Evolutionary conservation across 2,888 invertebrate species (phyloP), one percentile per base, ranked within the genome.

Genomic region (Chrysolina americana): DNA sequence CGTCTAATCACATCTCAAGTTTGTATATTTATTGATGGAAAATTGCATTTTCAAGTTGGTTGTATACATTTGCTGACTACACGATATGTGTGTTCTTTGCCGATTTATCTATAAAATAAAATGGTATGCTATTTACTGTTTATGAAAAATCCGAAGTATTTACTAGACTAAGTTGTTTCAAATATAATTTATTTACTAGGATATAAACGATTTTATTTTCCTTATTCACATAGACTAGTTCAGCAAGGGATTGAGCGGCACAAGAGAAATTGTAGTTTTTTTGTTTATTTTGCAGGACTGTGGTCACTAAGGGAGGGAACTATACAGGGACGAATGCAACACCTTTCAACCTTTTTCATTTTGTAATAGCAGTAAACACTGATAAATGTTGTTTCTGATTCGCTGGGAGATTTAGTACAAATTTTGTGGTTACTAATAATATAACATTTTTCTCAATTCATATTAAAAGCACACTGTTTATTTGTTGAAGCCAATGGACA

Each of bases 221-320:
- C 71, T 41, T 36, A 64, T 15, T 72, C 53, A 48, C 44, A n/a
- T 59, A 59, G 28, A 62, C 62, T 62, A 44, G 17, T 21, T 41
- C 74, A 71, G 71, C 71, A 74, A 70, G 74, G 71, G 71, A 23
- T 53, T 63, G 64, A 56, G 50, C 44, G 64, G 74, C 74, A 74
- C 71, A 17, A 50, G 53, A 47, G 44, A 71, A 74, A 68, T 65
- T 48, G 73, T 73, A 73, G 69, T 69, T 47, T 56, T 47, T 56
- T 69, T 63, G 19, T 69, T 73, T 47, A 66, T 64, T 56, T 69
- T 59, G 36, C 36, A n/a, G 10, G 48, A 48, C 17, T 53, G 11
- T 53, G 21, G 21, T 21, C 53, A 21, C 4, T 36, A 36, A 36
- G 36, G 3, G 36, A 36, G 36, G 36, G 36, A 36, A 36, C 36